Conservation (phyloP, 1,140 invertebrate genomes). For the Agrypnia vestita region DNA sequence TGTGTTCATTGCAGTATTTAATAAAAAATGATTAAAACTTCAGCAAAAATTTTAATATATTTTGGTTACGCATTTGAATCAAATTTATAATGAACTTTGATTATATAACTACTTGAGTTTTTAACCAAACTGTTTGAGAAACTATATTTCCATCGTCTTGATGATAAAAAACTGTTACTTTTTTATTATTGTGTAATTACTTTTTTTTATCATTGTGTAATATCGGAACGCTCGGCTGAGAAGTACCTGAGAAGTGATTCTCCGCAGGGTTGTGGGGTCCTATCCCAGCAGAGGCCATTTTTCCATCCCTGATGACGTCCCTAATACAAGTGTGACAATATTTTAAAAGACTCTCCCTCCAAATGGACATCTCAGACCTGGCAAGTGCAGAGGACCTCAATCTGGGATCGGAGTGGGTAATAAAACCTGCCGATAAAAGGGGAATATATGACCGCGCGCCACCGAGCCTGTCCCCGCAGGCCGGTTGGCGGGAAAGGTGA, state of each 20-base stretch:
- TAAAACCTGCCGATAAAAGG: constrained; percentile 57
- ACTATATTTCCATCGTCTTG: too few relatives aligned
- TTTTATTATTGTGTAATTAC: too few relatives aligned
- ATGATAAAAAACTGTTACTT: too few relatives aligned
- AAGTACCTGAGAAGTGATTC: constrained; percentile 8
- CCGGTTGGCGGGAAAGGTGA: constrained; percentile 55
- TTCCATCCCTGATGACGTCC: constrained; percentile 32
- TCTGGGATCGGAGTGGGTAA: constrained; percentile 54
- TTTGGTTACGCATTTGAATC: too few relatives aligned
- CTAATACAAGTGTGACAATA: constrained; percentile 45
- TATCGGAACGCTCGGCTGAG: too few relatives aligned
- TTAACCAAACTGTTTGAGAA: too few relatives aligned
- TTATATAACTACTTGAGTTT: too few relatives aligned
- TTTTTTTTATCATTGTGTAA: too few relatives aligned
- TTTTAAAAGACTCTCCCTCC: constrained; percentile 43
- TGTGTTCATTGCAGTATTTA: too few relatives aligned
- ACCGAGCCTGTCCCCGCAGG: constrained; percentile 39
- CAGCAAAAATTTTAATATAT: too few relatives aligned
- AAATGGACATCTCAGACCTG: constrained; percentile 42
- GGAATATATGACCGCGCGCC: constrained; percentile 48
- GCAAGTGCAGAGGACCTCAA: constrained; percentile 43
- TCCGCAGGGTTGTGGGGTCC: not conserved
- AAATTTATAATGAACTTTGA: too few relatives aligned
- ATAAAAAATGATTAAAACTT: too few relatives aligned
- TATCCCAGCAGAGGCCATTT: constrained; percentile 24